These are phyloP conservation scores for Anthonomus grandis DNA, from an alignment of 1,140 invertebrate genomes.

Conservation along the genomic window DNA sequence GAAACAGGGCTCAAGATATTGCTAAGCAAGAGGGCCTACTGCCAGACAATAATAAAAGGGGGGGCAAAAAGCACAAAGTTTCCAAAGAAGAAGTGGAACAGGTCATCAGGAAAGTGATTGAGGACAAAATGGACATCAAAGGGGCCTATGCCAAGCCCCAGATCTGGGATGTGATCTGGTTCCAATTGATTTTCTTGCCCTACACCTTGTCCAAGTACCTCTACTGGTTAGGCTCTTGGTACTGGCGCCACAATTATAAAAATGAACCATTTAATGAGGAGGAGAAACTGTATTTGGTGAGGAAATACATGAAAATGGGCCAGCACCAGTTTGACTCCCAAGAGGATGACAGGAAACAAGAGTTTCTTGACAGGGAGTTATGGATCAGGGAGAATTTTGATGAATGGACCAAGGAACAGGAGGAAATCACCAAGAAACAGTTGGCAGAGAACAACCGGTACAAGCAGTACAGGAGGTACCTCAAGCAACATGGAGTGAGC, in stretches of 20 bases:
- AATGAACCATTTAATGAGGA: constrained; percentile 74
- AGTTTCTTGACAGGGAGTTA: constrained; percentile 71
- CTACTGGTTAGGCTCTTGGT: constrained; percentile 74
- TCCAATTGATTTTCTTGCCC: constrained; percentile 76
- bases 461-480: constrained; percentile 75
- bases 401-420: constrained; percentile 75
- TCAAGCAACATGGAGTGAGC: constrained; percentile 75
- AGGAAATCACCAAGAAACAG: constrained; percentile 78
- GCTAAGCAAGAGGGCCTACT: constrained; percentile 69
- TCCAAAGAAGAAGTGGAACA: constrained; percentile 73
- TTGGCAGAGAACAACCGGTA: constrained; percentile 73
- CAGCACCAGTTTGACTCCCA: constrained; percentile 66
- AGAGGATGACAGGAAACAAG: constrained; percentile 69
- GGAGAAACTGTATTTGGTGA: constrained; percentile 81
- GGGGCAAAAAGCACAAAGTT: constrained; percentile 59
- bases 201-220: constrained; percentile 67
- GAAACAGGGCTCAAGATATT: constrained; percentile 76
- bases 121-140: constrained; percentile 87
- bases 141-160: constrained; percentile 84
- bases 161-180: constrained; percentile 72
- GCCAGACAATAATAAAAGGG: constrained; percentile 53
- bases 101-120: constrained; percentile 75
- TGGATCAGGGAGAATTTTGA: constrained; percentile 80
- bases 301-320: constrained; percentile 71
- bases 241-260: constrained; percentile 73